phyloP scores from a whole-genome alignment of 2,113 vertebrate species.

The Cryptotis parvus region DNA sequence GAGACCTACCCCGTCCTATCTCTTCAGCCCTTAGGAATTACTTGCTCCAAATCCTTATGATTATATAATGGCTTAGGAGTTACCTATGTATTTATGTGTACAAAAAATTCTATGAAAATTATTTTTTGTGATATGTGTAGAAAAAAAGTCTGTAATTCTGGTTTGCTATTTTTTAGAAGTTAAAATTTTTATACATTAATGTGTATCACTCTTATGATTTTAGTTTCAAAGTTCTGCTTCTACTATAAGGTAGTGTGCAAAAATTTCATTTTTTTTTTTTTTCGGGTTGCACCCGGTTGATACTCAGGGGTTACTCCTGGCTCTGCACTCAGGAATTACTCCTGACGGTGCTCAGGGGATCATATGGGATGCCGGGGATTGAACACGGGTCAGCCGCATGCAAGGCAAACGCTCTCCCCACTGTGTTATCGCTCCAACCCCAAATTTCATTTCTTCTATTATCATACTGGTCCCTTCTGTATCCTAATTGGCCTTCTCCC shows the following conservation, averaged over 20 bases:
- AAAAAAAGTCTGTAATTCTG: conserved; percentile 15
- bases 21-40: too few relatives aligned
- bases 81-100: neutral
- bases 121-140: neutral
- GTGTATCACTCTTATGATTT: neutral
- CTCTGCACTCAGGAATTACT: too few relatives aligned
- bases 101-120: neutral
- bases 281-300: too few relatives aligned
- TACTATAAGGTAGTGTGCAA: conserved; percentile 3
- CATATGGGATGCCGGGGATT: too few relatives aligned
- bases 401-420: too few relatives aligned
- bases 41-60: neutral
- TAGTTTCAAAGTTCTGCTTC: conserved; percentile 36
- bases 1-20: too few relatives aligned
- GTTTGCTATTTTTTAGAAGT: conserved; percentile 28
- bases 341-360: too few relatives aligned
- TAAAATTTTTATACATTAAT: conserved; percentile 1
- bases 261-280: neutral
- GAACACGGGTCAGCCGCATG: too few relatives aligned
- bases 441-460: neutral
- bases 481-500: too few relatives aligned
- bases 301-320: too few relatives aligned
- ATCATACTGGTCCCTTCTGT: too few relatives aligned
- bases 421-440: too few relatives aligned
- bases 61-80: neutral